Conservation (phyloP, 2,888 invertebrate species). For the Limnephilus lunatus region DNA sequence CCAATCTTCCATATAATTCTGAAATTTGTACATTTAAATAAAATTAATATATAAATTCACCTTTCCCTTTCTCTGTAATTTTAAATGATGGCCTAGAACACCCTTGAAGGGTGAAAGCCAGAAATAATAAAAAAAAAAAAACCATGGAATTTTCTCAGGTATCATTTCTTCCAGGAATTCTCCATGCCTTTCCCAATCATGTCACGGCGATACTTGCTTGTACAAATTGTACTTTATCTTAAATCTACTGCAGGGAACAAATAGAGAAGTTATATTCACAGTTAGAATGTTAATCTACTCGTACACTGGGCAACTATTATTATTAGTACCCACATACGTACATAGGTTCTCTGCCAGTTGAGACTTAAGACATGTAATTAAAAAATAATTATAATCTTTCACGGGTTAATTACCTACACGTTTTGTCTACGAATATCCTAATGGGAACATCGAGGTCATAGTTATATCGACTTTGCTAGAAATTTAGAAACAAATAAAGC, state of each 20-base stretch:
- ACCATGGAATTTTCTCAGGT: too few species aligned
- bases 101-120: too few species aligned
- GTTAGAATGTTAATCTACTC: not conserved
- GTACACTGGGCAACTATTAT: not conserved
- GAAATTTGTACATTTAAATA: too few species aligned
- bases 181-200: not conserved
- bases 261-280: not conserved
- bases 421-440: not conserved
- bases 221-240: not conserved
- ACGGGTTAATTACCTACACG: not conserved
- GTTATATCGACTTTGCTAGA: not conserved
- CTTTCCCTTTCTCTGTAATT: too few species aligned
- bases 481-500: not conserved
- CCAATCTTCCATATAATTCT: too few species aligned
- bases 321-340: not conserved
- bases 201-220: not conserved
- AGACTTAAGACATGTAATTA: not conserved
- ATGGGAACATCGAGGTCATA: not conserved
- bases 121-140: too few species aligned
- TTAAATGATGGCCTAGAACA: too few species aligned
- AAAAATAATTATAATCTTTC: slow-evolving; percentile 18
- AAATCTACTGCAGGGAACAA: not conserved
- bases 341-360: not conserved
- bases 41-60: too few species aligned
- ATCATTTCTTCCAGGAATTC: not conserved